These are phyloP conservation scores for Pampus argenteus DNA, from an alignment of 2,797 vertebrate genomes.

Conservation along the genomic window DNA sequence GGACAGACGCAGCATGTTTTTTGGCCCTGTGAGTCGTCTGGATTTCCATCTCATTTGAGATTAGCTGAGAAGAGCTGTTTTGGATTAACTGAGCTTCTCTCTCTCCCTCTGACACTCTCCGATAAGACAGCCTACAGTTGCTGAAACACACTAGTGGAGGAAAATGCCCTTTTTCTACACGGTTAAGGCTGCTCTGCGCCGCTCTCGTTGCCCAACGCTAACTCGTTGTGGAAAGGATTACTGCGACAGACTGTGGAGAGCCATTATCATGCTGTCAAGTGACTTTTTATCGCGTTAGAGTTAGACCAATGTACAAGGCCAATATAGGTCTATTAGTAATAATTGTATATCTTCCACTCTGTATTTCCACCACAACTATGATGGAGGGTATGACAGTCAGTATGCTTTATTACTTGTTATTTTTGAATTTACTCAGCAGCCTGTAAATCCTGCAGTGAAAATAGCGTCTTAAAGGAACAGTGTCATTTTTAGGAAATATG, in stretches of 20 bases:
- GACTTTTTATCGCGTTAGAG: slow-evolving; percentile 53
- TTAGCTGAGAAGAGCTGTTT: slow-evolving; percentile 79
- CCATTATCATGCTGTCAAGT: slow-evolving; percentile 66
- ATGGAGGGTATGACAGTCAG: not conserved
- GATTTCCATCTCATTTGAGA: slow-evolving; percentile 86
- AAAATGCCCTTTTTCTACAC: slow-evolving; percentile 79
- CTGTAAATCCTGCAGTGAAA: slow-evolving; percentile 1
- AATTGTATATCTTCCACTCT: slow-evolving; percentile 19
- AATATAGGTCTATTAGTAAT: slow-evolving; percentile 25
- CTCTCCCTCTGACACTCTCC: slow-evolving; percentile 74
- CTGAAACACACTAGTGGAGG: slow-evolving; percentile 71
- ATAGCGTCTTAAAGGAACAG: not conserved
- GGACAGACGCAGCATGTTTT: slow-evolving; percentile 64
- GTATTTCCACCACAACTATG: not conserved
- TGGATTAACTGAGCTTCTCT: slow-evolving; percentile 76
- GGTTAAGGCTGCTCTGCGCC: slow-evolving; percentile 68
- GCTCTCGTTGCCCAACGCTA: slow-evolving; percentile 69
- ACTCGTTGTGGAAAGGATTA: slow-evolving; percentile 75
- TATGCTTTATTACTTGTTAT: not conserved
- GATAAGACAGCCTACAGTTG: slow-evolving; percentile 78
- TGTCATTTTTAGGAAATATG: not conserved
- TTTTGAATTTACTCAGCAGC: slow-evolving; percentile 1
- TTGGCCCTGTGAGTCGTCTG: slow-evolving; percentile 70
- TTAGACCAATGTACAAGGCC: slow-evolving; percentile 37
- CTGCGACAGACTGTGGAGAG: slow-evolving; percentile 56